These are phyloP conservation scores for Nesidiocoris tenuis DNA, from an alignment of 2,888 invertebrate species.

Conservation along the genomic window DNA sequence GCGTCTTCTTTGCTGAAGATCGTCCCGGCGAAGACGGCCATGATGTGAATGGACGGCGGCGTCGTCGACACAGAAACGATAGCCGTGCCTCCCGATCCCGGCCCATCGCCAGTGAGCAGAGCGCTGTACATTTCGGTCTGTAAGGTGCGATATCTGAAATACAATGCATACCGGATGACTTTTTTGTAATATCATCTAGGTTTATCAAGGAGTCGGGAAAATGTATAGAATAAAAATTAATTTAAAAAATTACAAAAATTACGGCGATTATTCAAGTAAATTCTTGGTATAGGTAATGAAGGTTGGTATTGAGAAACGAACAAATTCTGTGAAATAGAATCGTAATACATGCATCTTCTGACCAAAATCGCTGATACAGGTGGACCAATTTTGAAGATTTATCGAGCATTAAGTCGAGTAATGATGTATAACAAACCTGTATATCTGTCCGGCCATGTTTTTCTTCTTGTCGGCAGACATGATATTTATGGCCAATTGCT, in stretches of 20 bases:
- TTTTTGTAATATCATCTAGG: not conserved
- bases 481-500: conserved; percentile 74
- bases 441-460: conserved; percentile 51
- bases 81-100: conserved; percentile 77
- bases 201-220: too few relatives aligned
- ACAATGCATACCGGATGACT: too few relatives aligned
- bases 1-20: conserved; percentile 66
- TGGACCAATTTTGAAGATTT: not conserved
- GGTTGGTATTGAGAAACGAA: too few relatives aligned
- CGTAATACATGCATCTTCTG: too few relatives aligned
- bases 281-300: too few relatives aligned
- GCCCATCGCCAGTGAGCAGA: conserved; percentile 64
- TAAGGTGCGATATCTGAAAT: conserved; percentile 67
- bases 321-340: too few relatives aligned
- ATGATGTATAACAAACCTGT: conserved; percentile 48
- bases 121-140: conserved; percentile 81
- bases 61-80: conserved; percentile 79
- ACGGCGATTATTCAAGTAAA: too few relatives aligned
- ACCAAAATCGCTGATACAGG: too few relatives aligned
- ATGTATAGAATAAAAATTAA: too few relatives aligned
- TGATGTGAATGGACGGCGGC: conserved; percentile 77
- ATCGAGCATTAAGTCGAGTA: not conserved
- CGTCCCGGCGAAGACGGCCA: conserved; percentile 74
- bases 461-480: conserved; percentile 65
- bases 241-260: too few relatives aligned